Conservation (phyloP, 2,113 vertebrate species). For the Brachypodius melanocephalos region DNA sequence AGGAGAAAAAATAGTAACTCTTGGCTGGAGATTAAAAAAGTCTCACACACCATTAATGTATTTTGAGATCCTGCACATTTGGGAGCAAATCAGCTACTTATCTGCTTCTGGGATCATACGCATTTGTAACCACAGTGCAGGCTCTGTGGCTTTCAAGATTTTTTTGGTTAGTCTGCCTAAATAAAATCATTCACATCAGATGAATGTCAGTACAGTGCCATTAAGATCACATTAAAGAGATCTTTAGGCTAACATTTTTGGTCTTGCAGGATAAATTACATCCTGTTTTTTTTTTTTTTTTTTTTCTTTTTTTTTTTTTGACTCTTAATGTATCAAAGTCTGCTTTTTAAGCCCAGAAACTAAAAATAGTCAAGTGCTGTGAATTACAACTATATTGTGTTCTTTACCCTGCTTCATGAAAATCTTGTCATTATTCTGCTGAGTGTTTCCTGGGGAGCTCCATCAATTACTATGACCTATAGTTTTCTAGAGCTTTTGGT, state of each 20-base stretch:
- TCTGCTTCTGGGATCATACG: conserved; percentile 8
- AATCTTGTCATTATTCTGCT: not conserved
- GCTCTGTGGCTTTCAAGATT: not conserved
- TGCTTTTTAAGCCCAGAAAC: not conserved
- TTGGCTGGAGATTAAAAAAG: conserved; percentile 37
- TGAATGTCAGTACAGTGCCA: conserved; percentile 1
- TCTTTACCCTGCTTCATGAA: not conserved
- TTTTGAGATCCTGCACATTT: conserved; percentile 20
- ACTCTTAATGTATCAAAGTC: not conserved
- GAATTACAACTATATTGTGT: not conserved
- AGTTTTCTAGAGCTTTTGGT: not conserved
- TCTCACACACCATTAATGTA: not conserved
- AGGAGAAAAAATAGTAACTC: conserved; percentile 16
- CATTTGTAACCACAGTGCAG: conserved; percentile 8
- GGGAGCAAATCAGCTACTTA: conserved; percentile 26
- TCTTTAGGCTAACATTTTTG: not conserved
- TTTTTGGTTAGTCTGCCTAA: not conserved
- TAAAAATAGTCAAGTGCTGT: not conserved
- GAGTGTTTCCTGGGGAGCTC: not conserved
- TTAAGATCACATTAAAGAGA: conserved; percentile 11
- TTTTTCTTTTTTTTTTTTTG: not conserved
- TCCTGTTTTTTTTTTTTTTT: not conserved
- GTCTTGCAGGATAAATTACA: not conserved
- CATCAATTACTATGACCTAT: not conserved
- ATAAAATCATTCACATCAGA: conserved; percentile 12